These are phyloP conservation scores for Epistrophella euchroma DNA, from an alignment of 2,888 invertebrate species.

Conservation along the genomic window DNA sequence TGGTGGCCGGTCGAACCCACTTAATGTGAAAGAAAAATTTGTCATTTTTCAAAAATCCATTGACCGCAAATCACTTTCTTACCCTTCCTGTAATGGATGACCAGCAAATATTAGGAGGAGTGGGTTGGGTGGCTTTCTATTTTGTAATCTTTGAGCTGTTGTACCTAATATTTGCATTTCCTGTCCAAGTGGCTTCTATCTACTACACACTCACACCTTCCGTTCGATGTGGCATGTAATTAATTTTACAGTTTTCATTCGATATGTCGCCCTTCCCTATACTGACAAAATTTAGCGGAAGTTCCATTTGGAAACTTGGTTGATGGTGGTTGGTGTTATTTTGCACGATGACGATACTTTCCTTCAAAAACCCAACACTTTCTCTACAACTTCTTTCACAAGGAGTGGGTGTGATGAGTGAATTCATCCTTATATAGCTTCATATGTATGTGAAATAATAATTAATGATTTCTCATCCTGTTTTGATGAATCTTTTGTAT, in stretches of 20 bases:
- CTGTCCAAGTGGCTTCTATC: constrained; percentile 47
- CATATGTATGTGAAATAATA: constrained; percentile 54
- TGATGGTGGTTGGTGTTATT: constrained; percentile 31
- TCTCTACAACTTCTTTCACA: neutral
- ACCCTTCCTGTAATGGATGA: constrained; percentile 3
- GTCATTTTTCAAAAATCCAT: constrained; percentile 74
- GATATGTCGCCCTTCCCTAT: constrained; percentile 55
- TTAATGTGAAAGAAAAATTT: constrained; percentile 56
- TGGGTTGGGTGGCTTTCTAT: constrained; percentile 1
- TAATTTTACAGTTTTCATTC: constrained; percentile 70
- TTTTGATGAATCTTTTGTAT: constrained; percentile 69
- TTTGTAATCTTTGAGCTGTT: constrained; percentile 40
- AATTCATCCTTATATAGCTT: constrained; percentile 4
- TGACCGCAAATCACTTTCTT: constrained; percentile 67
- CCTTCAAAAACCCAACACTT: constrained; percentile 27
- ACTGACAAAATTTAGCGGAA: constrained; percentile 51
- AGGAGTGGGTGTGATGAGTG: constrained; percentile 40
- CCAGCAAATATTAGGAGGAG: too few relatives aligned
- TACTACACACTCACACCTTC: constrained; percentile 64
- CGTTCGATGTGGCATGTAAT: constrained; percentile 62
- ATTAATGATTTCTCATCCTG: constrained; percentile 74
- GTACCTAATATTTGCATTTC: constrained; percentile 74
- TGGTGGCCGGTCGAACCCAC: constrained; percentile 35
- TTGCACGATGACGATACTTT: constrained; percentile 5
- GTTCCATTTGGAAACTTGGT: constrained; percentile 70